A percentile compares a stretch with the other conserved stretches of the same genome.
Conservation (phyloP, 2,888 invertebrate species). For the Tachina fera region DNA sequence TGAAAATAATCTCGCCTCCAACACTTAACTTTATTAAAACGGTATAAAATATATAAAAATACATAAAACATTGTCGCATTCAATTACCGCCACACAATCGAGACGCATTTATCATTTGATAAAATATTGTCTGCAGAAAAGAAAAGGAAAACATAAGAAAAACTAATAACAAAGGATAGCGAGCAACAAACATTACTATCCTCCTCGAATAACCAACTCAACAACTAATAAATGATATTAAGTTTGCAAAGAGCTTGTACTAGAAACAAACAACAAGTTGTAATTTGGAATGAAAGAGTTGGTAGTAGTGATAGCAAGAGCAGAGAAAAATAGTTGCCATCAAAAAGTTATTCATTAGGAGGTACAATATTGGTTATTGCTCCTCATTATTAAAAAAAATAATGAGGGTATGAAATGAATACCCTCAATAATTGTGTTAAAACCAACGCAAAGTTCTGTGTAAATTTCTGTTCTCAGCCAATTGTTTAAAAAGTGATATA, state of each 20-base stretch:
- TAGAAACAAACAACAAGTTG: slow-evolving; percentile 52
- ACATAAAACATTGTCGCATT: slow-evolving; percentile 63
- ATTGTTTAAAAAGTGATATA: too few species aligned
- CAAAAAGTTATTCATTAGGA: not conserved
- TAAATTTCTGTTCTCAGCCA: too few species aligned
- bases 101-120: slow-evolving; percentile 68
- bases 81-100: slow-evolving; percentile 65
- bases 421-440: too few species aligned
- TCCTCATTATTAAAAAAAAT: too few species aligned
- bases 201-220: slow-evolving; percentile 29
- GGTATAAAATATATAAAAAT: slow-evolving; percentile 21
- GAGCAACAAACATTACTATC: slow-evolving; percentile 43
- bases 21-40: slow-evolving; percentile 26
- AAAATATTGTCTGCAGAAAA: slow-evolving; percentile 27
- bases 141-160: slow-evolving; percentile 4
- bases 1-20: not conserved
- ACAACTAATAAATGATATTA: slow-evolving; percentile 33
- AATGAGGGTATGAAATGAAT: too few species aligned
- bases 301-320: not conserved
- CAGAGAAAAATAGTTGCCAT: not conserved
- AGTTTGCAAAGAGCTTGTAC: slow-evolving; percentile 18
- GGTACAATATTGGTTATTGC: not conserved
- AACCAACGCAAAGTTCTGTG: too few species aligned
- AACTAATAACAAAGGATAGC: slow-evolving; percentile 56
- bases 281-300: not conserved